A percentile compares a stretch with the other conserved stretches of the same genome.
These are phyloP conservation scores for Germaria angustata DNA, from an alignment of 2,888 invertebrate genomes.

Conservation along the genomic window DNA sequence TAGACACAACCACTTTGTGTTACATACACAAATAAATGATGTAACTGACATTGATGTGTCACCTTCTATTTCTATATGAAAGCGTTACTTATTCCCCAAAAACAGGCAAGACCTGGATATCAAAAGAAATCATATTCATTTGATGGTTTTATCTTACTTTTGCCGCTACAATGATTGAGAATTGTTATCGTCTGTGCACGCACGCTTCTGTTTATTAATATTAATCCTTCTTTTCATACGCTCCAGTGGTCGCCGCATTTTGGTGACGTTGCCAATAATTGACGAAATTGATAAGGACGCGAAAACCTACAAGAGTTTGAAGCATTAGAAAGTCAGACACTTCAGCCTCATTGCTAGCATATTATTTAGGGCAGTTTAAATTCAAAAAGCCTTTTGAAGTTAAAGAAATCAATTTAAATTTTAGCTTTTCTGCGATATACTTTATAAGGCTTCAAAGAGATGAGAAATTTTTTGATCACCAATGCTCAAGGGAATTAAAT, in stretches of 20 bases:
- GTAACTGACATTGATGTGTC: slow-evolving; percentile 57
- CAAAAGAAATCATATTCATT: slow-evolving; percentile 52
- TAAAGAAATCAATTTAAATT: background rate
- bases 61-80: background rate
- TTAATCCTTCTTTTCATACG: slow-evolving; percentile 68
- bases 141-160: slow-evolving; percentile 63
- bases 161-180: slow-evolving; percentile 61
- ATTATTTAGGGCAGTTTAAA: background rate
- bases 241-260: slow-evolving; percentile 57
- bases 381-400: background rate
- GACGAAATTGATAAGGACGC: background rate
- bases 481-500: no score
- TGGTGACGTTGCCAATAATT: slow-evolving; percentile 45
- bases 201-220: slow-evolving; percentile 66
- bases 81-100: background rate
- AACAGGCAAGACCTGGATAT: slow-evolving; percentile 9
- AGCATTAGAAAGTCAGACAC: background rate
- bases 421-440: background rate
- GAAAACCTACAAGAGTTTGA: slow-evolving; percentile 8
- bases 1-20: slow-evolving; percentile 19
- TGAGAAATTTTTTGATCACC: no score
- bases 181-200: slow-evolving; percentile 41
- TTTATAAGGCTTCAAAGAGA: background rate
- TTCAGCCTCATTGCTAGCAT: background rate
- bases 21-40: slow-evolving; percentile 37